A percentile compares a stretch with the other conserved stretches of the same genome.
phyloP scores from a whole-genome alignment of 1,140 invertebrate species.

The Rhynchophorus ferrugineus region DNA sequence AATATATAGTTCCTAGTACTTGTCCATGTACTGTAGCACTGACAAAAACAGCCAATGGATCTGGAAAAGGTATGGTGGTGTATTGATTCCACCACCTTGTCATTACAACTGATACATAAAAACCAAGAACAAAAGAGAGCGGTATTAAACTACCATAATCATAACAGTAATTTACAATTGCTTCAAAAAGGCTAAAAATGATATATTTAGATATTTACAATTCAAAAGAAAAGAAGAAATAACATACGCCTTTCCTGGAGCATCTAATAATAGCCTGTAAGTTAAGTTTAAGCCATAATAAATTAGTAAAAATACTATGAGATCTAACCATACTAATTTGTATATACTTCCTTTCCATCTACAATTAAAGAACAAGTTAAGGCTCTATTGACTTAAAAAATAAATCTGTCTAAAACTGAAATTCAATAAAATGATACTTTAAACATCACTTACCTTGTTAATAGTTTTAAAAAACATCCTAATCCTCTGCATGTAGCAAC shows the following conservation, averaged over 20 bases:
- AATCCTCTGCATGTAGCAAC: constrained; percentile 80
- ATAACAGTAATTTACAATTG: constrained; percentile 58
- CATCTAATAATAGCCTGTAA: constrained; percentile 51
- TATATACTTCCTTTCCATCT: constrained; percentile 70
- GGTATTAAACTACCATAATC: constrained; percentile 65
- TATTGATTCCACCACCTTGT: constrained; percentile 93
- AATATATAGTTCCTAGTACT: constrained; percentile 20
- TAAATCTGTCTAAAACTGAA: too few species aligned
- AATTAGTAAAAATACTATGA: constrained; percentile 52
- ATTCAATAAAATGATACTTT: too few species aligned
- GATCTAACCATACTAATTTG: constrained; percentile 64
- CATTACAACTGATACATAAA: constrained; percentile 88
- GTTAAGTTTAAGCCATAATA: constrained; percentile 56
- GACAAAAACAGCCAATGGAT: constrained; percentile 76
- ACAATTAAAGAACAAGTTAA: constrained; percentile 32
- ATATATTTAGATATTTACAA: constrained; percentile 57
- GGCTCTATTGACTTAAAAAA: not conserved
- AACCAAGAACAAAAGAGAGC: constrained; percentile 58
- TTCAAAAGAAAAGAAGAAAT: constrained; percentile 52
- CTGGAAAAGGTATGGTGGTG: constrained; percentile 74
- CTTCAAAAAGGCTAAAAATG: constrained; percentile 62
- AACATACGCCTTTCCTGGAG: constrained; percentile 50
- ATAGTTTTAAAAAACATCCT: constrained; percentile 76
- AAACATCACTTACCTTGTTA: constrained; percentile 43
- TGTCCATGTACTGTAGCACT: constrained; percentile 60